Conservation (phyloP, 2,113 vertebrate species). For the Paratilapia polleni region DNA sequence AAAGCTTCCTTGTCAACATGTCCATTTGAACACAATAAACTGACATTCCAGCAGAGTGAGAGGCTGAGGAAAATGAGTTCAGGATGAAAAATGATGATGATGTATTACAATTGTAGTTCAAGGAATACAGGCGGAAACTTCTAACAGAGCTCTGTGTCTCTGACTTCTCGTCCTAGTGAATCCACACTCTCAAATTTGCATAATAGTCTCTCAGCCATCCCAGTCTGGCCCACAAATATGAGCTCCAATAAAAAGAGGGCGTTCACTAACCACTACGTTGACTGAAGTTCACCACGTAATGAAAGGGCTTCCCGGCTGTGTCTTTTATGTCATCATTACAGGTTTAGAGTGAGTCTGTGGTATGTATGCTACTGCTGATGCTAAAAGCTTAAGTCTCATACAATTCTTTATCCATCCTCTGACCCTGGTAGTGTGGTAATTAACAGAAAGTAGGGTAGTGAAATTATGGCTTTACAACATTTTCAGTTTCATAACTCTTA, state of each 20-base stretch:
- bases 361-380: not conserved
- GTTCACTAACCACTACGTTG: not conserved
- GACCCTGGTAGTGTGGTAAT: not conserved
- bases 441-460: not conserved
- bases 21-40: conserved; percentile 56
- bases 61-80: conserved; percentile 35
- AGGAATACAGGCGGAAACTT: not conserved
- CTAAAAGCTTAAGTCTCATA: not conserved
- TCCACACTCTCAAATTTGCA: not conserved
- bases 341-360: not conserved
- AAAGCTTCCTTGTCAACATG: conserved; percentile 57
- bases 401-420: not conserved
- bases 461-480: too few species aligned
- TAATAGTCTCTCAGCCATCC: not conserved
- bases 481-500: not conserved
- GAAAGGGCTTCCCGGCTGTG: not conserved
- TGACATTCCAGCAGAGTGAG: conserved; percentile 25
- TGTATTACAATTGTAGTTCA: conserved; percentile 2
- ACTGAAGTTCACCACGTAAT: not conserved
- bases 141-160: not conserved
- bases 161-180: not conserved
- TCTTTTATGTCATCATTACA: not conserved
- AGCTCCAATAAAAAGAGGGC: not conserved
- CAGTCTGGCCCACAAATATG: not conserved
- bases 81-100: conserved; percentile 27